These are phyloP conservation scores for Octonoba sinensis DNA, from an alignment of 2,888 invertebrate genomes.

Conservation along the genomic window DNA sequence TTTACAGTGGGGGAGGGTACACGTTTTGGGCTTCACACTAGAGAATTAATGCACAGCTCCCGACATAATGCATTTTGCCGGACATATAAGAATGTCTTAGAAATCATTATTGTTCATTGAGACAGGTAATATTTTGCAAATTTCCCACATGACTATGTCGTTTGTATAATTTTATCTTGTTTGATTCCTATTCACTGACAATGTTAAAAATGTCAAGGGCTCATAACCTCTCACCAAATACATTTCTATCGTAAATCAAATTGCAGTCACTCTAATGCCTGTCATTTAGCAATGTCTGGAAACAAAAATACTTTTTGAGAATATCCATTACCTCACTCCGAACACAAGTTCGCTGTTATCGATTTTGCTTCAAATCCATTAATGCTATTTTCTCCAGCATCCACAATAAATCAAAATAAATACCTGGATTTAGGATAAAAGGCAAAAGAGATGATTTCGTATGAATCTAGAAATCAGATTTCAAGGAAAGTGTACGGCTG, in stretches of 20 bases:
- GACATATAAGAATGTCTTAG: too few relatives aligned
- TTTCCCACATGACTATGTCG: too few relatives aligned
- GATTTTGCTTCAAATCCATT: slow-evolving; percentile 48
- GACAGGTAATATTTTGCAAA: too few relatives aligned
- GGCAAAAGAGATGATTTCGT: too few relatives aligned
- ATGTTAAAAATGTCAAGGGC: slow-evolving; percentile 58
- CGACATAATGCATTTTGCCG: too few relatives aligned
- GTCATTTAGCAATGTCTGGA: slow-evolving; percentile 27
- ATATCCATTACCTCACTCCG: slow-evolving; percentile 20
- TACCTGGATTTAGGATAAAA: neutral
- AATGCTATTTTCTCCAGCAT: slow-evolving; percentile 40
- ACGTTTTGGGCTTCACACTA: too few relatives aligned
- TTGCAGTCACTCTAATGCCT: slow-evolving; percentile 38
- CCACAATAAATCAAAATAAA: slow-evolving; percentile 53
- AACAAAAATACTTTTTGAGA: slow-evolving; percentile 32
- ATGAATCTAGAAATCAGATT: too few relatives aligned
- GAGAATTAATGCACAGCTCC: too few relatives aligned
- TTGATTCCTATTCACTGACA: neutral
- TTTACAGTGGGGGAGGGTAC: too few relatives aligned
- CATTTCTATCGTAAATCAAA: slow-evolving; percentile 49
- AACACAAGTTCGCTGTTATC: slow-evolving; percentile 21
- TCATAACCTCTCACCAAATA: slow-evolving; percentile 56
- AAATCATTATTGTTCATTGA: too few relatives aligned
- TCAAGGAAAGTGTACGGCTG: too few relatives aligned
- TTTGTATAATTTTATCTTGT: neutral